phyloP scores from a whole-genome alignment of 2,113 vertebrate species.

The Phainopepla nitens region DNA sequence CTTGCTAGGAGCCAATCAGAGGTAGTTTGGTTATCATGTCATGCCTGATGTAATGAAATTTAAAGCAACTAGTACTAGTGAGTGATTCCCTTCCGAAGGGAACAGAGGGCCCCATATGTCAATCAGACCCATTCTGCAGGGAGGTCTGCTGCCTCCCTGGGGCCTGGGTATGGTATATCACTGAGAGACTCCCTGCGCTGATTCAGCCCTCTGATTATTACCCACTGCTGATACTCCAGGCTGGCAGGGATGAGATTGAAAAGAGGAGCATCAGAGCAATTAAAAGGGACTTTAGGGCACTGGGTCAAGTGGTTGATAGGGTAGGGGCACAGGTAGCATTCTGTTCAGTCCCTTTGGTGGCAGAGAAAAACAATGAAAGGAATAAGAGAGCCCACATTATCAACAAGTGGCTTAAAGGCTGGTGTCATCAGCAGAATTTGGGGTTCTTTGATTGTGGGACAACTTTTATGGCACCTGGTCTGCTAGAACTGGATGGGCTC shows the following conservation, averaged over 20 bases:
- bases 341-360: background rate
- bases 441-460: background rate
- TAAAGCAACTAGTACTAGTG: background rate
- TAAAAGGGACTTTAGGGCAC: background rate
- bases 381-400: background rate
- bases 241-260: background rate
- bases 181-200: background rate
- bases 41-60: background rate
- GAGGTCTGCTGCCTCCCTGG: background rate
- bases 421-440: background rate
- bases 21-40: background rate
- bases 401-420: background rate
- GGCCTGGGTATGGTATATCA: rapidly evolving
- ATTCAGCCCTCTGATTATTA: background rate
- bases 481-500: background rate
- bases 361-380: background rate
- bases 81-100: background rate
- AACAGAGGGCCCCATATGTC: background rate
- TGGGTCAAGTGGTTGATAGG: background rate
- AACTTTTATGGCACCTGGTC: background rate
- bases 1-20: background rate
- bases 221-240: background rate
- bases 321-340: background rate
- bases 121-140: too few species aligned
- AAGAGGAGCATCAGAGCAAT: background rate